Evolutionary conservation across 2,888 invertebrate species (phyloP), one percentile per base, ranked within the genome.

Genomic region (Zaprionus bogoriensis): DNA sequence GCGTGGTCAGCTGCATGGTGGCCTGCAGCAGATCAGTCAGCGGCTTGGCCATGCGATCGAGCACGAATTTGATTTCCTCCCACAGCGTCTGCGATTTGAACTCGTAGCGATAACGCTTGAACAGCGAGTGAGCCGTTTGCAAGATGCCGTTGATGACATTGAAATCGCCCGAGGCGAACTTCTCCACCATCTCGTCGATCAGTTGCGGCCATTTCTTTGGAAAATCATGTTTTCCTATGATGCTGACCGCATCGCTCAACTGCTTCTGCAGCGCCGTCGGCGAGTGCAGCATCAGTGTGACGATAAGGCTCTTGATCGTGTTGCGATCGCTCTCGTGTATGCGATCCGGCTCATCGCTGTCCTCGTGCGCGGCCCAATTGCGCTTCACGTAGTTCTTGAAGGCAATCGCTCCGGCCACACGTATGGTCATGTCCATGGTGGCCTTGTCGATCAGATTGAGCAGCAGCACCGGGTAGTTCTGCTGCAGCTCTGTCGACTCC

Each of bases 321-420:
- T 92, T 91, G 45, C 99, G 92, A 91, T 99, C 98, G 48, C 93
- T 92, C 14, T 92, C 92, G 87, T 96, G 96, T 64, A 99, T 97
- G 78, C 95, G 93, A 91, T 98, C 95, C 0, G 92, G 92, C 2
- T 93, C 94, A 89, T 96, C 96, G 88, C 96, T 96, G 60, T 92
- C 92, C 92, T 95, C 89, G 74, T 90, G 89, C 7, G 89, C 93
- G 86, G 94, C 94, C 99, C 99, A 99, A 91, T 99, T 98, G 52
- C 98, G 92, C 91, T 98, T 99, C 19, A 99, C 94, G 89, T 95
- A 99, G 90, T 99, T 99, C 90, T 99, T 99, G 89, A 99, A 98
- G 0, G 96, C 96, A 63, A 99, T 95, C 7, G 99, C 96, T 19
- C 98, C 97, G 4, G 98, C 96, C 32, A 98, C 93, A 70, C 98